Evolutionary conservation across 2,113 vertebrate species (phyloP).

Genomic region (Tachysurus fulvidraco): DNA sequence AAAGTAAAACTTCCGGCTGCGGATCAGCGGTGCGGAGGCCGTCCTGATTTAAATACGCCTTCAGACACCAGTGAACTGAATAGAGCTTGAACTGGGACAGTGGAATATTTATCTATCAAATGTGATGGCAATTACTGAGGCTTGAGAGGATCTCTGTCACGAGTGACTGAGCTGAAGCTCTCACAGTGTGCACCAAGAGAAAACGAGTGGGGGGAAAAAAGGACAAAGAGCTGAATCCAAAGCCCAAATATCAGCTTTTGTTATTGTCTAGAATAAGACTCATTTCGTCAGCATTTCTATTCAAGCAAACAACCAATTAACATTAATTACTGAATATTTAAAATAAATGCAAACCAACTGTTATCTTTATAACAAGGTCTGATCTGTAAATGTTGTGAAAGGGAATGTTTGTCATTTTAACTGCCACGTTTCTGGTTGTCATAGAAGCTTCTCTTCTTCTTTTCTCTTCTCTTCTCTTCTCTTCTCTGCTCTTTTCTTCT

Average conservation of each 20-base stretch:
- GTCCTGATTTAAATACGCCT: constrained; percentile 28
- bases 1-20: constrained; percentile 26
- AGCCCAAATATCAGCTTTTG: background rate
- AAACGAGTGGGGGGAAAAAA: background rate
- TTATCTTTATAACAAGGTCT: background rate
- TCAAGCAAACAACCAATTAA: background rate
- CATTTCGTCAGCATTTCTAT: background rate
- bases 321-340: background rate
- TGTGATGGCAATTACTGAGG: constrained; percentile 24
- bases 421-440: background rate
- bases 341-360: background rate
- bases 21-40: constrained; percentile 44
- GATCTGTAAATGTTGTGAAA: background rate
- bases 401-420: background rate
- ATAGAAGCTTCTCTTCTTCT: no score
- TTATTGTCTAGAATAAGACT: background rate
- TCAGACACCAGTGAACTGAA: constrained; percentile 41
- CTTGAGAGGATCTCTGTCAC: constrained; percentile 2
- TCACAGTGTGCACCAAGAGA: background rate
- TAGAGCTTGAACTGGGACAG: constrained; percentile 21
- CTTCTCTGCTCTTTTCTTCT: no score
- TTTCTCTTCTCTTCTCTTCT: no score
- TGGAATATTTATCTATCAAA: constrained; percentile 39
- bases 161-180: background rate
- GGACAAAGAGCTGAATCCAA: background rate